phyloP scores from a whole-genome alignment of 2,797 vertebrate species.

The Sternarchorhynchus goeldii region DNA sequence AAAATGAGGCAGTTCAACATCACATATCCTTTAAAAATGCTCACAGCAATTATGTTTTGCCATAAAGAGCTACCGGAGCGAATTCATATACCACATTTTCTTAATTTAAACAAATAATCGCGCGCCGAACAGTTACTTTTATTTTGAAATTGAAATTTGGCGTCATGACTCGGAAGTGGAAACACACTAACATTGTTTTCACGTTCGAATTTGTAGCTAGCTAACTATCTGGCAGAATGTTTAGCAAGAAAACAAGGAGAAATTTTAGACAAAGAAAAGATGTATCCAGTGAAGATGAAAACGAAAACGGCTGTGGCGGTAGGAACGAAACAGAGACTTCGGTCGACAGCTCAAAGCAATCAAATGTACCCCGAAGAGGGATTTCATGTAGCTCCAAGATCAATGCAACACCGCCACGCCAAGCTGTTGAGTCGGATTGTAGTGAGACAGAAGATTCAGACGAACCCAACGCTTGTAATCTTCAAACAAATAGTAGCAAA shows the following conservation, averaged over 20 bases:
- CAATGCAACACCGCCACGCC: conserved; percentile 51
- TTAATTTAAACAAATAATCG: too few species aligned
- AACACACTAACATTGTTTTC: neutral
- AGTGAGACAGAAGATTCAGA: conserved; percentile 55
- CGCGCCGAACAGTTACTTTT: neutral
- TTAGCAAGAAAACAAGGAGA: conserved; percentile 74
- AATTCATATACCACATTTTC: too few species aligned
- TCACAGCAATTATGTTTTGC: too few species aligned
- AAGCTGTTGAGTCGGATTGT: conserved; percentile 52
- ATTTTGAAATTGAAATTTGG: conserved; percentile 4
- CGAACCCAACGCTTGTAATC: conserved; percentile 4
- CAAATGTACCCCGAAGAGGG: conserved; percentile 61
- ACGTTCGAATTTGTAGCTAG: neutral
- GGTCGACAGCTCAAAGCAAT: conserved; percentile 41
- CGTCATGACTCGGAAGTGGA: neutral
- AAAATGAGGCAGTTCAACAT: too few species aligned
- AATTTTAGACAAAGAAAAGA: conserved; percentile 76
- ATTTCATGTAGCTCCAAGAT: conserved; percentile 70
- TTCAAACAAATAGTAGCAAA: conserved; percentile 29
- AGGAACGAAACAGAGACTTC: conserved; percentile 9
- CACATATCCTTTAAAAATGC: too few species aligned
- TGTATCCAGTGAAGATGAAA: conserved; percentile 74
- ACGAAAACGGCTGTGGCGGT: neutral
- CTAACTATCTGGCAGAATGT: conserved; percentile 64
- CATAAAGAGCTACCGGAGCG: too few species aligned